These are phyloP conservation scores for Corbicula japonica DNA, from an alignment of 2,888 invertebrate genomes.

Conservation along the genomic window DNA sequence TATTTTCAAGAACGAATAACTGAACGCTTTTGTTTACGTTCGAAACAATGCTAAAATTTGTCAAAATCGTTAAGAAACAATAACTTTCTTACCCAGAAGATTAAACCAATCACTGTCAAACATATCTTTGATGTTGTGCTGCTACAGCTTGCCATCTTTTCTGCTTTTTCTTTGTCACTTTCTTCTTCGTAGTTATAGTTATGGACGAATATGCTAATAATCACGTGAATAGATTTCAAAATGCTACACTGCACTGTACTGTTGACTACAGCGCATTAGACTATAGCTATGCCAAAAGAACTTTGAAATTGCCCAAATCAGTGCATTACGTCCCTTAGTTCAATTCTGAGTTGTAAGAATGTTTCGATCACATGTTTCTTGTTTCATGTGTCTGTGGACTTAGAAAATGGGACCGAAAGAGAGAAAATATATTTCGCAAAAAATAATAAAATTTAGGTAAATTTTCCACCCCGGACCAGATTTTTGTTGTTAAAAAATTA, in stretches of 20 bases:
- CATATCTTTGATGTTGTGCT: conserved; percentile 75
- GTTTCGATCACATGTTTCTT: no score
- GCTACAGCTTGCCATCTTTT: conserved; percentile 68
- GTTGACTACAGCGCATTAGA: background rate
- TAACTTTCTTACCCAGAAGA: conserved; percentile 76
- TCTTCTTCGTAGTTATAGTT: background rate
- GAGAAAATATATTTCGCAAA: no score
- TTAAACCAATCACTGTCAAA: conserved; percentile 71
- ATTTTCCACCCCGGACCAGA: no score
- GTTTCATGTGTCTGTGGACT: no score
- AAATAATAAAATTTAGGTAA: no score
- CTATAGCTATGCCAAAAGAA: conserved; percentile 1
- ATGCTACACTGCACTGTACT: conserved; percentile 11
- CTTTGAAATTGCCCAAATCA: no score
- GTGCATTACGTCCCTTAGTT: no score
- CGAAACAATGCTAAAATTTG: conserved; percentile 6
- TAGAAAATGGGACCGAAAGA: no score
- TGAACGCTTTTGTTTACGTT: conserved; percentile 19
- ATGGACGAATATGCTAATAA: conserved; percentile 36
- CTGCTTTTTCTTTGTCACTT: background rate
- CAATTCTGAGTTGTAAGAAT: no score
- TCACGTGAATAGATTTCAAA: conserved; percentile 19
- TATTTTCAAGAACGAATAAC: no score
- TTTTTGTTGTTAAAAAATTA: no score
- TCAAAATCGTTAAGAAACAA: background rate